A percentile compares a stretch with the other conserved stretches of the same genome.
phyloP scores from a whole-genome alignment of 2,113 vertebrate species.

The Ellobius talpinus region DNA sequence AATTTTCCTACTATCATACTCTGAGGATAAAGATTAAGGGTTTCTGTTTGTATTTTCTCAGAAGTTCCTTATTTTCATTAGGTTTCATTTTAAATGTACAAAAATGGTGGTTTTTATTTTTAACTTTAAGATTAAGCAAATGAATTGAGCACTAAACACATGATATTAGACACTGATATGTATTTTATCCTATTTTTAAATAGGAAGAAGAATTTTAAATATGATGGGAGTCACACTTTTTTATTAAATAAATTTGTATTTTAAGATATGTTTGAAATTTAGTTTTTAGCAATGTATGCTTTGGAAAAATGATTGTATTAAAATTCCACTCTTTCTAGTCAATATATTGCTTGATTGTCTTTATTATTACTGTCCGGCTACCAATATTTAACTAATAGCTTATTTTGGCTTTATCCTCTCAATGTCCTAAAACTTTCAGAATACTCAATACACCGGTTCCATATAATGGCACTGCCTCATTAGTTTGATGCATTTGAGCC shows the following conservation, averaged over 20 bases:
- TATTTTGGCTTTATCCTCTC: slow-evolving; percentile 52
- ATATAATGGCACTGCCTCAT: slow-evolving; percentile 68
- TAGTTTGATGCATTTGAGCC: slow-evolving; percentile 77
- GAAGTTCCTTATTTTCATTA: slow-evolving; percentile 62
- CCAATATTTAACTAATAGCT: slow-evolving; percentile 79
- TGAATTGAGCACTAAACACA: not conserved
- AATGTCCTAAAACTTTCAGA: slow-evolving; percentile 60
- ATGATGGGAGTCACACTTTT: not conserved
- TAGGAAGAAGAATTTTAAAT: slow-evolving; percentile 56
- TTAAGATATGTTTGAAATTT: not conserved
- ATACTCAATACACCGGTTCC: slow-evolving; percentile 71
- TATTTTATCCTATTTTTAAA: slow-evolving; percentile 47
- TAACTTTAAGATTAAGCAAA: slow-evolving; percentile 48
- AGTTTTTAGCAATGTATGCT: slow-evolving; percentile 41
- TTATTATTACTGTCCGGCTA: slow-evolving; percentile 69
- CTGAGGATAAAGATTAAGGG: slow-evolving; percentile 60
- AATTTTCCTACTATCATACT: slow-evolving; percentile 63
- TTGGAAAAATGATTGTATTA: slow-evolving; percentile 6
- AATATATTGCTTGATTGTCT: slow-evolving; percentile 67
- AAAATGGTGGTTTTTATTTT: slow-evolving; percentile 66
- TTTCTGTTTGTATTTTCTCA: slow-evolving; percentile 51
- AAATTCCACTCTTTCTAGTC: slow-evolving; percentile 44
- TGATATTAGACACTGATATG: not conserved
- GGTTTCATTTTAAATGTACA: slow-evolving; percentile 43
- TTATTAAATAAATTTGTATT: not conserved